phyloP scores from a whole-genome alignment of 1,140 invertebrate genomes.

The Heliconius himera region DNA sequence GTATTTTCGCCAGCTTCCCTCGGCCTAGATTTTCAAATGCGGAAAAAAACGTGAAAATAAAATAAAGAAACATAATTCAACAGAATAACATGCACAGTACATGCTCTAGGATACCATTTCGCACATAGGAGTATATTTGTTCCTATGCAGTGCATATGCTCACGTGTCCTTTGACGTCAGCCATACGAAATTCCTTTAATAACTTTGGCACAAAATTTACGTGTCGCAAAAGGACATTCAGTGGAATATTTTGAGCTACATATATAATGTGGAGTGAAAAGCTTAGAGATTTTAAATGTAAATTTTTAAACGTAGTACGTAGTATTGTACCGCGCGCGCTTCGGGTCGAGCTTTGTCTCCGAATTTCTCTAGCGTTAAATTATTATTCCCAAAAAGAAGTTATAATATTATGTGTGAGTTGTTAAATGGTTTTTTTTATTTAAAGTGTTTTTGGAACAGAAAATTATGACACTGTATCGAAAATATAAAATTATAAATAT shows the following conservation, averaged over 20 bases:
- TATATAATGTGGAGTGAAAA: conserved; percentile 10
- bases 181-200: conserved; percentile 7
- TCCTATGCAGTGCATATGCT: not conserved
- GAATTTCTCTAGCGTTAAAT: not conserved
- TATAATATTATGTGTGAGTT: not conserved
- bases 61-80: too few relatives aligned
- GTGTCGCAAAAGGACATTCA: conserved; percentile 12
- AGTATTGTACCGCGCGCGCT: not conserved
- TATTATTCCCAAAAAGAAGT: not conserved
- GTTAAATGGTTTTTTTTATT: not conserved
- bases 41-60: too few relatives aligned
- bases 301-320: conserved; percentile 7
- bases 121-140: not conserved
- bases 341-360: not conserved
- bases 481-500: too few relatives aligned
- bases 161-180: not conserved
- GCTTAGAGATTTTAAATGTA: conserved; percentile 15
- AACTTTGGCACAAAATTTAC: conserved; percentile 6
- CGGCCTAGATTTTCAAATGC: too few relatives aligned
- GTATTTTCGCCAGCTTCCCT: too few relatives aligned
- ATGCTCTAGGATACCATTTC: not conserved
- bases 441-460: not conserved
- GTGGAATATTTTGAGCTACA: conserved; percentile 8
- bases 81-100: not conserved
- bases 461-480: too few relatives aligned